Evolutionary conservation across 1,140 invertebrate species (phyloP), one percentile per base, ranked within the genome.

Genomic region (Tetramorium alpestre): DNA sequence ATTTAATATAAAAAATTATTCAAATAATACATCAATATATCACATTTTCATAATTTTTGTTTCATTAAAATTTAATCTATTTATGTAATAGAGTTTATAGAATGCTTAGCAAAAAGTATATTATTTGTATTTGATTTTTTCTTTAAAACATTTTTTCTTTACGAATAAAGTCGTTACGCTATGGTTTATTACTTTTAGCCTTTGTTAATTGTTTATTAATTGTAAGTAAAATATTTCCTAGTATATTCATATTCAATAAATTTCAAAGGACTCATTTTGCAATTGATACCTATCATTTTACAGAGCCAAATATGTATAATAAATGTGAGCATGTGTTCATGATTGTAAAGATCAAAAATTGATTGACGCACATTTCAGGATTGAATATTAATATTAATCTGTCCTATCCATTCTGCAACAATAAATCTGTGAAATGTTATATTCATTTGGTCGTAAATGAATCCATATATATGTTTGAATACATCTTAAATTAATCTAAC

Each of bases 341-440:
- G 8, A 3, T 41, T 67, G 33, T 41, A 67, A 41, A 44, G n/a
- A 44, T 3, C 18, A 65, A 22, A 41, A 67, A 67, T 67, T 38
- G n/a, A 67, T 44, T 6, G 38, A 44, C 18, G 41, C 11, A 22
- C n/a, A 67, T 67, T 67, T 4, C 38, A 44, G 10, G 5, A 67
- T 22, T 22, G 64, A 67, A 67, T 67, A 67, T 65, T 41, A 65
- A 64, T 38, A 33, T 65, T 41, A 67, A 67, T 67, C 10, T 22
- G 2, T 44, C 41, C 64, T 13, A 67, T 41, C 4, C 18, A 22
- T n/a, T 44, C 44, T n/a, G 10, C 38, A n/a, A 44, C n/a, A 44
- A 44, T 44, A 22, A 67, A 67, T 67, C n/a, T 11, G 11, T 44
- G 1, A 44, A 44, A 67, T 6, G 18, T 67, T 5, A 7, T 67